Conservation (phyloP, 2,113 vertebrate genomes). For the Leptobrachium leishanense region DNA sequence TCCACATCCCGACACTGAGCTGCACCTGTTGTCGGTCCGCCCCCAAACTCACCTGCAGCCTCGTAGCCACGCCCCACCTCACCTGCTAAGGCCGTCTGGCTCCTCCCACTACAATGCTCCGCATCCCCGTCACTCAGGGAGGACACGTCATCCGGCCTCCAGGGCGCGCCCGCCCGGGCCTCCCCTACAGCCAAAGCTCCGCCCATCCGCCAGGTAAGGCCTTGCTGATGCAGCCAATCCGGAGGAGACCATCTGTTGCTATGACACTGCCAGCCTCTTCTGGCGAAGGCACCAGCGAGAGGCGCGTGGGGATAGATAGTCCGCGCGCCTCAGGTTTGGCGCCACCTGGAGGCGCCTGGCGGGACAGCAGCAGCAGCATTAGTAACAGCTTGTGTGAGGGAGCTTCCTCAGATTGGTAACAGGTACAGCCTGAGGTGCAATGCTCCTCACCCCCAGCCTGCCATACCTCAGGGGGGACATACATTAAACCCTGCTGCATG, state of each 20-base stretch:
- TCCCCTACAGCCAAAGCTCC: neutral
- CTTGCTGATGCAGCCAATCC: neutral
- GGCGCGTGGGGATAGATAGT: neutral
- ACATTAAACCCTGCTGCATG: too few relatives aligned
- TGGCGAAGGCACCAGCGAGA: neutral
- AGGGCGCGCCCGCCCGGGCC: neutral
- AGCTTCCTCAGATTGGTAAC: too few relatives aligned
- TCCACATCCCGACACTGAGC: neutral
- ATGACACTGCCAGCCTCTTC: neutral
- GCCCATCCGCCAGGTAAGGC: neutral
- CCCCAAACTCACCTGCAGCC: neutral
- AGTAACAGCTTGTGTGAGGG: too few relatives aligned
- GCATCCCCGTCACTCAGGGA: neutral
- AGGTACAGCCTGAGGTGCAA: too few relatives aligned
- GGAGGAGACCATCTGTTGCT: neutral
- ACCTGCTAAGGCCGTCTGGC: too few relatives aligned
- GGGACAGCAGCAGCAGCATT: too few relatives aligned
- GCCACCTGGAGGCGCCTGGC: neutral
- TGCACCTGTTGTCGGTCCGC: constrained; percentile 36
- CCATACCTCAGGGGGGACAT: too few relatives aligned
- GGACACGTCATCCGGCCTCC: neutral
- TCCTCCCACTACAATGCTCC: too few relatives aligned
- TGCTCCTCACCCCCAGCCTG: too few relatives aligned
- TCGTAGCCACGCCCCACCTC: too few relatives aligned
- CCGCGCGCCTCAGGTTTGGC: neutral